phyloP scores from a whole-genome alignment of 2,113 vertebrate genomes.

The Podarcis cretensis region DNA sequence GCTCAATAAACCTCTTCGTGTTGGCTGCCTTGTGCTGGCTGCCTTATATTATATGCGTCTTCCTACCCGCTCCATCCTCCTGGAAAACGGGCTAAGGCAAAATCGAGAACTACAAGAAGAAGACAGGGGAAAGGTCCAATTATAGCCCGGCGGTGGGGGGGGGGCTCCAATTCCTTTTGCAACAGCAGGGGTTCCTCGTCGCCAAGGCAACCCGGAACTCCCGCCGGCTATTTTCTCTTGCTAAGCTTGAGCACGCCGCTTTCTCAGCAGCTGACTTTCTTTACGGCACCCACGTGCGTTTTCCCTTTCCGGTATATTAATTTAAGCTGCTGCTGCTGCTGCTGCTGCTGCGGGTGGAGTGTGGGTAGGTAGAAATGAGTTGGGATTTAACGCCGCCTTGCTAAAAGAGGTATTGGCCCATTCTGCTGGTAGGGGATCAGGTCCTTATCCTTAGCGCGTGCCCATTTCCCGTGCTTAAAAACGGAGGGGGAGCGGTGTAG shows the following conservation, averaged over 20 bases:
- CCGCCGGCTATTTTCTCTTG: not conserved
- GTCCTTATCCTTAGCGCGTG: too few relatives aligned
- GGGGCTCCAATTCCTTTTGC: too few relatives aligned
- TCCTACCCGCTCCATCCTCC: not conserved
- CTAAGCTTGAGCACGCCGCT: not conserved
- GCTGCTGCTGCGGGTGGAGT: not conserved
- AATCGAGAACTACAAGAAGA: not conserved
- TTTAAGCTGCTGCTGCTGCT: not conserved
- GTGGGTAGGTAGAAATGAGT: not conserved
- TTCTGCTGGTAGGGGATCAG: not conserved
- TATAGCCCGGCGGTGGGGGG: too few relatives aligned
- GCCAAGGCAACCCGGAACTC: not conserved
- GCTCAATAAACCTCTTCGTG: not conserved
- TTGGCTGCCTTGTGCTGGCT: not conserved
- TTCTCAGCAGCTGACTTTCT: not conserved
- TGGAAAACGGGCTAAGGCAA: not conserved
- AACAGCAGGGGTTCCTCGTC: not conserved
- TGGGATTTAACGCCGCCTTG: not conserved
- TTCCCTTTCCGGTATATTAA: not conserved
- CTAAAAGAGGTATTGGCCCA: not conserved
- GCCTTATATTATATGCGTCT: not conserved
- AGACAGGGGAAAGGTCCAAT: not conserved
- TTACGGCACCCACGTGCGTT: conserved; percentile 9
- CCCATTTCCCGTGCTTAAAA: not conserved
- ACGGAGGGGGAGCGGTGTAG: not conserved